Percentiles rank a stretch among this genome's conserved stretches.
phyloP scores from a whole-genome alignment of 2,888 invertebrate species.

The Athrips mouffetella region DNA sequence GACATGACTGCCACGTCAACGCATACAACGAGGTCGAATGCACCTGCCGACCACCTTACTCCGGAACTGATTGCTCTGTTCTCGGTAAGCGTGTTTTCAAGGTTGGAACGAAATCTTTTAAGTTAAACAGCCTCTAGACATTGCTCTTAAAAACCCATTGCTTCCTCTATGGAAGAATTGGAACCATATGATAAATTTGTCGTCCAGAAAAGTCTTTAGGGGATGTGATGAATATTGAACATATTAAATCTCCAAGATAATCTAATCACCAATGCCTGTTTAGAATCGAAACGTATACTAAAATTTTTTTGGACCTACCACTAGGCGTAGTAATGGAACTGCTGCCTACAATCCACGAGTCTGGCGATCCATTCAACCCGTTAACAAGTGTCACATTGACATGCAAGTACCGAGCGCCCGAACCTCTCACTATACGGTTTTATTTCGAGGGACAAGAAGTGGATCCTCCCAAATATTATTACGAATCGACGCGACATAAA shows the following conservation, averaged over 20 bases:
- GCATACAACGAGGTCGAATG: slow-evolving; percentile 81
- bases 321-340: slow-evolving; percentile 70
- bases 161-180: neutral
- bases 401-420: slow-evolving; percentile 65
- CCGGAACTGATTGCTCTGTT: slow-evolving; percentile 81
- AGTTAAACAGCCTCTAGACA: neutral
- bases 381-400: slow-evolving; percentile 48
- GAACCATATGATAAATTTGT: too few relatives aligned
- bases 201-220: too few relatives aligned
- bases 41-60: slow-evolving; percentile 83
- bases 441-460: slow-evolving; percentile 48
- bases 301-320: slow-evolving; percentile 23
- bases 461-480: slow-evolving; percentile 40
- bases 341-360: slow-evolving; percentile 52
- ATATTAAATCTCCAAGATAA: too few relatives aligned
- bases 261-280: too few relatives aligned
- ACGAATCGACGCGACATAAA: slow-evolving; percentile 42
- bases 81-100: slow-evolving; percentile 55
- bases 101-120: too few relatives aligned
- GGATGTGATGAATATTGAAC: too few relatives aligned
- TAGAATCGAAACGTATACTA: too few relatives aligned
- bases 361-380: slow-evolving; percentile 29
- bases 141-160: neutral
- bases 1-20: slow-evolving; percentile 81
- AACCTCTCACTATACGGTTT: slow-evolving; percentile 61